Percentiles rank a stretch among this genome's conserved stretches.
Conservation (phyloP, 2,113 vertebrate genomes). For the Antechinus stuartii region DNA sequence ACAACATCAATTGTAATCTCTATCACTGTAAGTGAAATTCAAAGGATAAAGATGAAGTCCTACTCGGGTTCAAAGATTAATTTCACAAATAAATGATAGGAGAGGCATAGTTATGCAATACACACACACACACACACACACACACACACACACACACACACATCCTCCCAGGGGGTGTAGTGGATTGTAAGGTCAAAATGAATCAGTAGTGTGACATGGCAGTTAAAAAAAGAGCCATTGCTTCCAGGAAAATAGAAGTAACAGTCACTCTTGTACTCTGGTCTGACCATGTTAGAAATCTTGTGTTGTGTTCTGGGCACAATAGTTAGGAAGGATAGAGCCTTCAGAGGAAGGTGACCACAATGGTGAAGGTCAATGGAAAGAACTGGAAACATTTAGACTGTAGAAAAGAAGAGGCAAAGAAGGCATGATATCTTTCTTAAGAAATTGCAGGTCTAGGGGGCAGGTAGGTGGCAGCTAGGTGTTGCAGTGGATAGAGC, state of each 20-base stretch:
- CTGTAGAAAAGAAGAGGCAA: not conserved
- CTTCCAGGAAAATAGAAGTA: not conserved
- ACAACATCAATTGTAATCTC: not conserved
- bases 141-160: no score
- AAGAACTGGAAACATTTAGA: not conserved
- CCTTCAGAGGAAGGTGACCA: not conserved
- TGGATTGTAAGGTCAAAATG: not conserved
- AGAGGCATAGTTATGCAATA: not conserved
- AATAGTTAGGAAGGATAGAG: no score
- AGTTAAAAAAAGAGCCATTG: not conserved
- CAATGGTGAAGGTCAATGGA: not conserved
- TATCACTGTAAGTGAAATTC: not conserved
- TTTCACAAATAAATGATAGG: not conserved
- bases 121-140: no score
- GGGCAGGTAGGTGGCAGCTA: no score
- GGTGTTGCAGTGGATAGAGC: no score
- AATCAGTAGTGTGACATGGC: not conserved
- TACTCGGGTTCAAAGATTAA: not conserved
- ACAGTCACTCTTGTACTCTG: not conserved
- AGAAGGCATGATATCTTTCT: not conserved
- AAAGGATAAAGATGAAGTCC: not conserved
- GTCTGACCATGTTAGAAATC: not conserved
- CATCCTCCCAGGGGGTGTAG: not conserved
- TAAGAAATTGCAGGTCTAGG: not conserved
- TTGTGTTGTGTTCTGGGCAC: not conserved